Conservation (phyloP, 2,888 invertebrate species). For the Idaea straminata region DNA sequence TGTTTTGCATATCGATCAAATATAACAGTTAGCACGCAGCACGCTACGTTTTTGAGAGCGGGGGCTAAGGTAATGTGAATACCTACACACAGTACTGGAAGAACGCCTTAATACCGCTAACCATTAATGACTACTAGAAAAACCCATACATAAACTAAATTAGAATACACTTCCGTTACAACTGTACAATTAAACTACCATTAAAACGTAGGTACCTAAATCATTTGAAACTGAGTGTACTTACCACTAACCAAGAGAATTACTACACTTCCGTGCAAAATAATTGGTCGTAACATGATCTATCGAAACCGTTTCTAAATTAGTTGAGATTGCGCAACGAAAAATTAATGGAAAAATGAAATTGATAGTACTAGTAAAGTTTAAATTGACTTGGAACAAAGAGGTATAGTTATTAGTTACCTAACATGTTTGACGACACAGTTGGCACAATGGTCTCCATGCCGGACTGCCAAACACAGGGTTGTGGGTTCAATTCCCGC, state of each 20-base stretch:
- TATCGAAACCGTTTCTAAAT: slow-evolving; percentile 23
- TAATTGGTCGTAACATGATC: slow-evolving; percentile 28
- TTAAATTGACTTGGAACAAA: not conserved
- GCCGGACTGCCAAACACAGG: too few relatives aligned
- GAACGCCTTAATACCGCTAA: too few relatives aligned
- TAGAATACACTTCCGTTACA: slow-evolving; percentile 12
- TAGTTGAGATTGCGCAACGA: slow-evolving; percentile 31
- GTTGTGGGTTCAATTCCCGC: too few relatives aligned
- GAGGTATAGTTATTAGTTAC: not conserved
- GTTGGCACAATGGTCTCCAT: too few relatives aligned
- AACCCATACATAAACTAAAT: not conserved
- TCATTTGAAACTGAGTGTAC: slow-evolving; percentile 18
- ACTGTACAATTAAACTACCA: slow-evolving; percentile 6
- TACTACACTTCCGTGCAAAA: slow-evolving; percentile 42
- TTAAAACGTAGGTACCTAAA: not conserved
- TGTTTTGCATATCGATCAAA: too few relatives aligned
- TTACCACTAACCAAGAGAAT: slow-evolving; percentile 17
- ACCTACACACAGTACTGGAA: too few relatives aligned
- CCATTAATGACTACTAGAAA: not conserved
- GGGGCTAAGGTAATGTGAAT: too few relatives aligned
- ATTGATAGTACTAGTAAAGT: not conserved
- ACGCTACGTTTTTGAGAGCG: too few relatives aligned
- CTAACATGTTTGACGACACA: too few relatives aligned
- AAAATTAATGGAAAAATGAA: slow-evolving; percentile 10
- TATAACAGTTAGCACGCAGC: too few relatives aligned